These are phyloP conservation scores for Chymomyza amoena DNA, from an alignment of 2,888 invertebrate species.

Conservation along the genomic window DNA sequence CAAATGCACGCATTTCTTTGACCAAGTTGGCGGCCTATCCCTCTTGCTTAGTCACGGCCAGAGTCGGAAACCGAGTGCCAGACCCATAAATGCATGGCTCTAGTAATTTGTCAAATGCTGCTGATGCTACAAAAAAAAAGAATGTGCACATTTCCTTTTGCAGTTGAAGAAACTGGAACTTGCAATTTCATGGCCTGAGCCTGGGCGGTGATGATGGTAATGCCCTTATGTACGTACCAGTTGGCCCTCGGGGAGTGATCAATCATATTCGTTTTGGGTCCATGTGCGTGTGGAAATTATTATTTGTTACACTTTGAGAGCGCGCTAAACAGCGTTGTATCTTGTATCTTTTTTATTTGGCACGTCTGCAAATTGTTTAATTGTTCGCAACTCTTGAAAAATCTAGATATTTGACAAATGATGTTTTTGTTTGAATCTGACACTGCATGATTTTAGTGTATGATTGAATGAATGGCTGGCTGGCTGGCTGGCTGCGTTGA, in stretches of 20 bases:
- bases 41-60: slow-evolving; percentile 62
- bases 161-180: background rate
- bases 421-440: slow-evolving; percentile 20
- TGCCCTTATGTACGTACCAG: background rate
- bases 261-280: slow-evolving; percentile 49
- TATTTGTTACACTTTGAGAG: slow-evolving; percentile 61
- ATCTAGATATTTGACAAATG: slow-evolving; percentile 24
- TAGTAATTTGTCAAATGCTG: slow-evolving; percentile 62
- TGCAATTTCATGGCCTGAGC: slow-evolving; percentile 54
- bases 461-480: background rate
- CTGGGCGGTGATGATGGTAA: background rate
- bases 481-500: background rate
- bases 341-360: background rate
- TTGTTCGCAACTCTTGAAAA: slow-evolving; percentile 14
- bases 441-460: slow-evolving; percentile 1
- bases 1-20: slow-evolving; percentile 38
- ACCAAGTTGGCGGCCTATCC: slow-evolving; percentile 6
- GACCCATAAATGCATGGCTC: slow-evolving; percentile 19
- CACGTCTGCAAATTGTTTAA: slow-evolving; percentile 23
- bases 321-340: background rate
- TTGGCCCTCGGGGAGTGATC: slow-evolving; percentile 67
- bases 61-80: slow-evolving; percentile 7
- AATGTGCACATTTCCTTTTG: background rate
- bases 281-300: slow-evolving; percentile 47
- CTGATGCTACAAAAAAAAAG: background rate